Conservation (phyloP, 1,140 invertebrate genomes). For the Elysia chlorotica region DNA sequence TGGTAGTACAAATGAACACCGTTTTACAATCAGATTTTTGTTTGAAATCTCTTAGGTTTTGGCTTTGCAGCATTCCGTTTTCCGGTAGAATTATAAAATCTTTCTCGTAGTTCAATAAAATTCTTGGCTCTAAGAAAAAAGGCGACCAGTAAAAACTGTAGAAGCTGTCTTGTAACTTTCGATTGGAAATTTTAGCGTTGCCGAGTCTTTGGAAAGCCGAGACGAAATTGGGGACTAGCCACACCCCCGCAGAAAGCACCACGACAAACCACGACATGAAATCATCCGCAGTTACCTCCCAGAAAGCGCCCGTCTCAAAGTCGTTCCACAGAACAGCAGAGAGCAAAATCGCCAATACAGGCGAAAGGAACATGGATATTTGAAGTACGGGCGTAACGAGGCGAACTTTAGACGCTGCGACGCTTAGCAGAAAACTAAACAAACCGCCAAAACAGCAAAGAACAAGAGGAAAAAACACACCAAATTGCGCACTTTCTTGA, state of each 20-base stretch:
- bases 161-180: constrained; percentile 14
- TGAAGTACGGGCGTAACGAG: constrained; percentile 23
- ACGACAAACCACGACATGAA: constrained; percentile 21
- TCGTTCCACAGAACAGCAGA: constrained; percentile 29
- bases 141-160: constrained; percentile 25
- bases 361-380: constrained; percentile 27
- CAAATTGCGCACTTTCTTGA: constrained; percentile 1
- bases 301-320: constrained; percentile 24
- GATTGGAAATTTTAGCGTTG: not conserved
- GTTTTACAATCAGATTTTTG: not conserved
- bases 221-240: constrained; percentile 25
- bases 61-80: not conserved
- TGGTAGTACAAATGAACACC: constrained; percentile 47
- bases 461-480: constrained; percentile 24
- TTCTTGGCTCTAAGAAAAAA: constrained; percentile 27
- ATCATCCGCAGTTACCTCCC: constrained; percentile 28
- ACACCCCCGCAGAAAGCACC: constrained; percentile 16
- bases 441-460: constrained; percentile 16
- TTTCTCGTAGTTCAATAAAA: constrained; percentile 19
- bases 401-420: constrained; percentile 22
- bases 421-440: constrained; percentile 10
- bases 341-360: constrained; percentile 1
- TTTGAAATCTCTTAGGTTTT: not conserved
- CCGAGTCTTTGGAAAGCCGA: constrained; percentile 7
- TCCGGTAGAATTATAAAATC: not conserved